These are phyloP conservation scores for Steromphala cineraria DNA, from an alignment of 2,888 invertebrate genomes.

Conservation along the genomic window DNA sequence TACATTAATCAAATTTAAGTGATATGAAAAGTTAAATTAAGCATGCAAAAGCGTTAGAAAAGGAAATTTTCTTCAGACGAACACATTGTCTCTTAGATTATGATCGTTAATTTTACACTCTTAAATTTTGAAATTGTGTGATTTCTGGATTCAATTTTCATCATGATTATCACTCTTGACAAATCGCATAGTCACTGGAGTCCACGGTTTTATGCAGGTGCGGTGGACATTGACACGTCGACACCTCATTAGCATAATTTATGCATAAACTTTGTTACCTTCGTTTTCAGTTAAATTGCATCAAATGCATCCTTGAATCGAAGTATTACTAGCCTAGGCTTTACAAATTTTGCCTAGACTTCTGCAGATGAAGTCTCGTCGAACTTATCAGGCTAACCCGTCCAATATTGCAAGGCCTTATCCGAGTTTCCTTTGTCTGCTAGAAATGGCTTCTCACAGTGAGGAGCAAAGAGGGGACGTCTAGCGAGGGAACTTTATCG, in stretches of 20 bases:
- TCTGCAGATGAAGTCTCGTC: constrained; percentile 28
- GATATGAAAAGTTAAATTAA: no score
- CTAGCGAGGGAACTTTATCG: constrained; percentile 29
- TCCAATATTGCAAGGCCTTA: constrained; percentile 30
- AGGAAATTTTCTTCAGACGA: no score
- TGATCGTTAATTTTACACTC: no score
- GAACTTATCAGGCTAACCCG: constrained; percentile 20
- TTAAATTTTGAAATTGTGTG: not conserved
- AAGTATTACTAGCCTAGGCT: constrained; percentile 28
- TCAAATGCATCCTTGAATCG: constrained; percentile 32
- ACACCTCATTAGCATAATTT: constrained; percentile 60
- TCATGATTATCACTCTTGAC: no score
- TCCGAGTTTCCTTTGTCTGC: constrained; percentile 31
- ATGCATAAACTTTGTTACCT: constrained; percentile 44
- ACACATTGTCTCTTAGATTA: no score
- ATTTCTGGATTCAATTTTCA: not conserved
- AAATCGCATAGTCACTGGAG: not conserved
- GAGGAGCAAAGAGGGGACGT: constrained; percentile 28
- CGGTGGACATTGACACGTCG: constrained; percentile 13
- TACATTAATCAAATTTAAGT: no score
- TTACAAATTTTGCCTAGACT: constrained; percentile 28
- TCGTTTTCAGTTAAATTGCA: constrained; percentile 34
- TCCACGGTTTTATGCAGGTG: not conserved
- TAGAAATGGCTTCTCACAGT: constrained; percentile 27
- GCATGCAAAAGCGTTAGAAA: no score